These are phyloP conservation scores for Mormyrus lacerda DNA, from an alignment of 2,113 vertebrate genomes.

Conservation along the genomic window DNA sequence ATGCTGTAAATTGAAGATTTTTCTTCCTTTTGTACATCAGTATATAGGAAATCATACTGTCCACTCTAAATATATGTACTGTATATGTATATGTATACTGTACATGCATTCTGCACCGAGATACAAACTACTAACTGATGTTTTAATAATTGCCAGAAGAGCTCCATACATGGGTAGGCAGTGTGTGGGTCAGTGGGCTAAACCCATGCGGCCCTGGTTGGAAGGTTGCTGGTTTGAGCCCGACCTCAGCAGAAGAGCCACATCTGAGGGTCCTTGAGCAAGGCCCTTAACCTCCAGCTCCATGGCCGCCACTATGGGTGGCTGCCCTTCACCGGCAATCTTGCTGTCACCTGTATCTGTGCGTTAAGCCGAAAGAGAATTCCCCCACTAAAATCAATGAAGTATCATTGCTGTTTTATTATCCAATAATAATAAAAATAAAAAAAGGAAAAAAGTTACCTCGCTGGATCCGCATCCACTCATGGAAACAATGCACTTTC, in stretches of 20 bases:
- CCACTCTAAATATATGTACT: neutral
- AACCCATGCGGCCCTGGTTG: neutral
- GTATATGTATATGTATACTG: neutral
- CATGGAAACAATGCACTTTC: neutral
- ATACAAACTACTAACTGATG: neutral
- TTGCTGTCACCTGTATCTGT: neutral
- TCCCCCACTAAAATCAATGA: neutral
- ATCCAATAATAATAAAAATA: neutral
- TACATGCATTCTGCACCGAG: neutral
- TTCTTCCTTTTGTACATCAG: neutral
- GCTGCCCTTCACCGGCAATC: neutral
- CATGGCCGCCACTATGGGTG: fast-evolving
- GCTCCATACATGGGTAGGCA: neutral
- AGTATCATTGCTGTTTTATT: neutral
- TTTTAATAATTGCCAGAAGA: conserved; percentile 1
- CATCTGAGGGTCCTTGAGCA: neutral
- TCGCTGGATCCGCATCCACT: conserved; percentile 14
- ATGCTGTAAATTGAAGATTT: neutral
- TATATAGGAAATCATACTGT: neutral
- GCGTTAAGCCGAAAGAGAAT: neutral
- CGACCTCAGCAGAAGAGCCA: neutral
- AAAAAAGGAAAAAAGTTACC: neutral
- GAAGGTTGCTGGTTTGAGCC: neutral
- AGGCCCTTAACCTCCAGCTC: neutral
- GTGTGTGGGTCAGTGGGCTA: neutral